Evolutionary conservation across 2,113 vertebrate genomes (phyloP), one percentile per base, ranked within the genome.

Genomic region (Oriolus oriolus): DNA sequence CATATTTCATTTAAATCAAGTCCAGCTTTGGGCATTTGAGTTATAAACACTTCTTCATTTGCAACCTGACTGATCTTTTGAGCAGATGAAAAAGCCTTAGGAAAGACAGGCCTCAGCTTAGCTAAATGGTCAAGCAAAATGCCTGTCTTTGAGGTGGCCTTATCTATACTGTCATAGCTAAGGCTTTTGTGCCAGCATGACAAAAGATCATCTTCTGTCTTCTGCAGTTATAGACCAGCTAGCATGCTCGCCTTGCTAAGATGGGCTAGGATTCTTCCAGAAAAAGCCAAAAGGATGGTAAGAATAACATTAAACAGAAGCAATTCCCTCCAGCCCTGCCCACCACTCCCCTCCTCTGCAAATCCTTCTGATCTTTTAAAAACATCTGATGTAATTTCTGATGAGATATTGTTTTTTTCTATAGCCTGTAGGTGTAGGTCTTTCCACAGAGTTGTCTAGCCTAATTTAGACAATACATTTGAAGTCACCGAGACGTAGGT

Each of bases 21-120:
- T 84, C 63, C 78, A 91, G 78, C 27, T 42, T 49, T 13, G 5
- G 57, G 47, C 47, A 74, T 95, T 52, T 68, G 41, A 49, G 12
- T 42, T 84, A 91, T 41, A 89, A 91, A 91, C 37, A 66, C 30
- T 76, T 91, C 41, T 87, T 91, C 42, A 66, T 93, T 91, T 96
- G 84, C 66, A 89, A 42, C 15, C 9, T 79, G 49, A 83, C 30
- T 65, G n/a, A 63, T 87, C 31, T 84, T 82, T 61, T 20, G 37
- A 93, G 35, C 45, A 85, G 41, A 73, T 47, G 69, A 85, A 91
- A 91, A 76, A 45, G 6, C 30, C 7, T 75, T 84, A 56, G 13
- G 10, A 79, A 86, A 89, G 59, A 81, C 56, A 91, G 56, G 44
- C n/a, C n/a, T 61, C 45, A 69, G 19, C 8, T 76, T 71, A 80